phyloP scores from a whole-genome alignment of 2,888 invertebrate species.

The Himalopsyche kuldschensis region DNA sequence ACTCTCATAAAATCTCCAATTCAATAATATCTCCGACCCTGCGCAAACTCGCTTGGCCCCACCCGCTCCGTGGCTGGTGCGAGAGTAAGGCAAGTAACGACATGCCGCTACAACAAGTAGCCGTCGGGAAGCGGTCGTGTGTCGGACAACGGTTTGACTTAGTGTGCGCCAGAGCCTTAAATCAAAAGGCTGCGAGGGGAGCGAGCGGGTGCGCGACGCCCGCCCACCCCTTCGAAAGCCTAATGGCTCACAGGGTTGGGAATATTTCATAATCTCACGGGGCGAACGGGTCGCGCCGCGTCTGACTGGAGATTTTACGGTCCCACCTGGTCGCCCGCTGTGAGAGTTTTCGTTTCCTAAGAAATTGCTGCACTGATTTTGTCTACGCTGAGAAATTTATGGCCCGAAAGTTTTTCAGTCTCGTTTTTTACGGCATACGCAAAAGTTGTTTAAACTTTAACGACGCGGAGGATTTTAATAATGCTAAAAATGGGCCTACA shows the following conservation, averaged over 20 bases:
- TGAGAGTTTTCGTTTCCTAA: background rate
- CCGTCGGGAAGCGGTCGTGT: constrained; percentile 19
- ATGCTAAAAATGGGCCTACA: background rate
- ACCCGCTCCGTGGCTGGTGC: background rate
- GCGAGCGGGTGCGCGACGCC: background rate
- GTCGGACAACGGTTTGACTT: constrained; percentile 33
- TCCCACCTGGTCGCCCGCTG: background rate
- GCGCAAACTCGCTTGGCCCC: background rate
- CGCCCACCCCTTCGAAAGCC: constrained; percentile 1
- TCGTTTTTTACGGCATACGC: background rate
- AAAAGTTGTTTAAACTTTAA: background rate
- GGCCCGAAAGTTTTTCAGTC: background rate
- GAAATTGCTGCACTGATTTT: background rate
- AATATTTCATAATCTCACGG: constrained; percentile 20
- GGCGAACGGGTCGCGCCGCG: background rate
- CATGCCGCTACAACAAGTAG: constrained; percentile 19
- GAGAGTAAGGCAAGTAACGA: constrained; percentile 8
- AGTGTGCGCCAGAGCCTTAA: constrained; percentile 30
- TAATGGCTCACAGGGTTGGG: constrained; percentile 7
- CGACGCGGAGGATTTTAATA: background rate
- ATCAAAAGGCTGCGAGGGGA: constrained; percentile 27
- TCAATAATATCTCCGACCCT: background rate
- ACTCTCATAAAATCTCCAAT: background rate
- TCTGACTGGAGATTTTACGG: background rate
- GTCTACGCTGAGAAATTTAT: background rate